Base-by-base conservation (phyloP, 2,888 invertebrate genomes). In the Acutogordius australiensis region DNA sequence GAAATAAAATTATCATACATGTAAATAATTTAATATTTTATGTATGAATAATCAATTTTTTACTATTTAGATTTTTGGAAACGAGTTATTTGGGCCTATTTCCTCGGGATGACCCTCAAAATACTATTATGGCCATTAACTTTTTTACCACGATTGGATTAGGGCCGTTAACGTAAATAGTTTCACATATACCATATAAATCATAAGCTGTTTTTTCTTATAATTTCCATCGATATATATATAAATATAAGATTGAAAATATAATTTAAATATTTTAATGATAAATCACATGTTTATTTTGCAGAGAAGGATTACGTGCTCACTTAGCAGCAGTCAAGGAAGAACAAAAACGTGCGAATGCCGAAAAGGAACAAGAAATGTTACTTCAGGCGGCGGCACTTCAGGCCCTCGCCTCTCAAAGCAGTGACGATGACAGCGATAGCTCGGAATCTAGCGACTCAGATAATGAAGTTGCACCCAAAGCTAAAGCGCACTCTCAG, bases 141-240 rank as follows among this genome's bases (percentile, higher is more conserved):
- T 91, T 90, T 74, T 91, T 91, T 71, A 90, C 90, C 0, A 84
- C 87, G 0, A 90, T 90, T 68, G 90, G 94, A 65, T 76, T 97
- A 61, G 94, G 94, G 61, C 91, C 90, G 1, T 74, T 97, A 1
- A 97, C 94, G 75, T 78, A 70, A 73, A 77, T 28, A 28, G 4
- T 57, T 57, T 69, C 51, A 27, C 8, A n/a, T n/a, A n/a, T n/a
- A n/a, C n/a, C n/a, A n/a, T n/a, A n/a, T n/a, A n/a, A n/a, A n/a
- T n/a, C n/a, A n/a, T n/a, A n/a, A n/a, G n/a, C n/a, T n/a, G n/a
- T n/a, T n/a, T n/a, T n/a, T n/a, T n/a, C n/a, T n/a, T n/a, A n/a
- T n/a, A n/a, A n/a, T n/a, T n/a, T n/a, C n/a, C n/a, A n/a, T n/a
- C n/a, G n/a, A n/a, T n/a, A n/a, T n/a, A n/a, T n/a, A n/a, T n/a